Conservation (phyloP, 2,113 vertebrate species). For the Natator depressus region DNA sequence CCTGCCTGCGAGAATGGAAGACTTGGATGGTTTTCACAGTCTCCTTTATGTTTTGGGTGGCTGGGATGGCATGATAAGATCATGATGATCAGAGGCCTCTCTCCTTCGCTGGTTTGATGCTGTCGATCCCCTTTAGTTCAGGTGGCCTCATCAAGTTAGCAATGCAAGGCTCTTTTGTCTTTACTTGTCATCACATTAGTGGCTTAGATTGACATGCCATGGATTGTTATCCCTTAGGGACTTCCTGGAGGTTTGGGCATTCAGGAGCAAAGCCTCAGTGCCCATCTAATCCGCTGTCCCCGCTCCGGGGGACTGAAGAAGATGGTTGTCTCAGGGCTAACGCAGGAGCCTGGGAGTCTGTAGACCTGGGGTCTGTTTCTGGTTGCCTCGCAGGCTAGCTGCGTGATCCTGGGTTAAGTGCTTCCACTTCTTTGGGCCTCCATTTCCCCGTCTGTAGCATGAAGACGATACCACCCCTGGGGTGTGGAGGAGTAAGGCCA, state of each 20-base stretch:
- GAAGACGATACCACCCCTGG: not conserved
- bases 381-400: not conserved
- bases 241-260: not conserved
- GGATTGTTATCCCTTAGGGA: not conserved
- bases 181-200: not conserved
- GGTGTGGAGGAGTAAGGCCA: not conserved
- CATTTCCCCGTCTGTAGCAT: not conserved
- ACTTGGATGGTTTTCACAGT: not conserved
- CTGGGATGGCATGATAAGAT: fast-evolving
- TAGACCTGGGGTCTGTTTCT: not conserved
- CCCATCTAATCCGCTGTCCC: not conserved
- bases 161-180: not conserved
- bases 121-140: not conserved
- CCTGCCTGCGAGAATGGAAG: not conserved
- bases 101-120: not conserved
- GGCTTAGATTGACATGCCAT: not conserved
- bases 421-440: fast-evolving
- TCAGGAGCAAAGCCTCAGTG: not conserved
- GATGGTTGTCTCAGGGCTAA: not conserved
- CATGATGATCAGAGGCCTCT: not conserved
- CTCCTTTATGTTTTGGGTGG: not conserved
- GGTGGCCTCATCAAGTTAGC: not conserved
- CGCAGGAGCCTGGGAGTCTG: not conserved
- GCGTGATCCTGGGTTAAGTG: not conserved
- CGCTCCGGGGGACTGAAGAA: not conserved